Evolutionary conservation across 2,888 invertebrate species (phyloP), one percentile per base, ranked within the genome.

Genomic region (Ennomos fuscantarius): DNA sequence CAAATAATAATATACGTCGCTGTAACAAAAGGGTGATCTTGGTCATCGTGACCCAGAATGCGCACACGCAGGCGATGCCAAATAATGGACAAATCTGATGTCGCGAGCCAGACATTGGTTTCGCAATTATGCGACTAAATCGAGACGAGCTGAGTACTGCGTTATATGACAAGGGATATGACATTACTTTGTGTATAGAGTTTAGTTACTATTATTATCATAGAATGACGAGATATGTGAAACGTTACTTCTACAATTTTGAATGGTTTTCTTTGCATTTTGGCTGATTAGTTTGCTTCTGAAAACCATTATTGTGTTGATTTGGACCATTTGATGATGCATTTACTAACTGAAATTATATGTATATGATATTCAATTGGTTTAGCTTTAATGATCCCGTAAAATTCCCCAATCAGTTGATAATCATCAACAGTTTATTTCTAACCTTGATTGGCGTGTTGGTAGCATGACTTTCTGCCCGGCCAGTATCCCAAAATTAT

Each of bases 1-100:
- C 31, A 56, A 9, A 37, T n/a, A n/a, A n/a, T n/a, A n/a, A n/a
- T 53, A 34, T 60, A 68, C 65, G 66, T 66, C 55, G 63, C 12
- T 50, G 62, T 68, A 69, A 77, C 78, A 80, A 80, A 81, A 77
- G 79, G 72, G 59, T 81, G 82, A 74, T 84, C 81, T 82, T 81
- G 80, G 79, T 73, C 76, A 66, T 75, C 70, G 73, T 85, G 90
- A 84, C 91, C 91, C 78, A 92, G 91, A 90, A 91, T 90, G 86
- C 82, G 80, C 59, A 66, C 63, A 63, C 59, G 67, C 63, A 64
- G 74, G 63, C 73, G 83, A 79, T 90, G 90, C 91, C 91, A 91
- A 92, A 88, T 89, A 86, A 88, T 87, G 84, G 87, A 85, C 87
- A 83, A 81, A 81, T 74, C 73, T 84, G 83, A 78, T 86, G 87